Base-by-base conservation (phyloP, 2,797 vertebrate genomes). In the Argyrosomus regius region DNA sequence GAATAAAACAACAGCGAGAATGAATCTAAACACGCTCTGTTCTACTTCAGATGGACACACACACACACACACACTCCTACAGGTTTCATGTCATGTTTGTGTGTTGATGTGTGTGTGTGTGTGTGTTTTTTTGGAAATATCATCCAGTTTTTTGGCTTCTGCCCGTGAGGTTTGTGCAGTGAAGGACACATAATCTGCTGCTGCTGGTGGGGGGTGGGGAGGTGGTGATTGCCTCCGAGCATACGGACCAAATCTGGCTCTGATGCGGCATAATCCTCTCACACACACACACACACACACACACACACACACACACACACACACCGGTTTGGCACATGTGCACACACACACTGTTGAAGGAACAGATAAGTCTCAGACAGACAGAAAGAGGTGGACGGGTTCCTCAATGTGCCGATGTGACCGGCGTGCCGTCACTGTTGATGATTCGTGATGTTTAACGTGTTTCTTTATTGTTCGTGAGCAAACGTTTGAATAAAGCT, bases 191-290 rank as follows among this genome's bases (percentile, higher is more conserved):
- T 88, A 91, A 91, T 91, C 91, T 91, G 83, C 78, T 77, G 85
- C 67, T 84, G 84, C 61, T 76, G 70, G 20, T 52, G 65, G 41
- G 57, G 45, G 24, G 17, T 5, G 4, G 24, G 43, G 52, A 35
- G 28, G 43, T 14, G 52, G 62, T 64, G 71, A 68, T 41, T 54
- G 83, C 67, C 76, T 83, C 39, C 3, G 69, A 91, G 76, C 90
- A 92, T 93, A 92, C 81, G 85, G 89, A 87, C 78, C 77, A 90
- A 93, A 90, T 91, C 86, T 91, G 90, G 85, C 82, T 85, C 82
- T 85, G 87, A 90, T 87, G 86, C 85, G 69, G 72, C 66, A 76
- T 90, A 92, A 92, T 88, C 87, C 88, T 66, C 78, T 77, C 41
- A 68, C 60, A 57, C 53, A 41, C 60, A 58, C 57, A 64, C 57